phyloP scores from a whole-genome alignment of 2,888 invertebrate species.

The Apomyelois bistriatella region DNA sequence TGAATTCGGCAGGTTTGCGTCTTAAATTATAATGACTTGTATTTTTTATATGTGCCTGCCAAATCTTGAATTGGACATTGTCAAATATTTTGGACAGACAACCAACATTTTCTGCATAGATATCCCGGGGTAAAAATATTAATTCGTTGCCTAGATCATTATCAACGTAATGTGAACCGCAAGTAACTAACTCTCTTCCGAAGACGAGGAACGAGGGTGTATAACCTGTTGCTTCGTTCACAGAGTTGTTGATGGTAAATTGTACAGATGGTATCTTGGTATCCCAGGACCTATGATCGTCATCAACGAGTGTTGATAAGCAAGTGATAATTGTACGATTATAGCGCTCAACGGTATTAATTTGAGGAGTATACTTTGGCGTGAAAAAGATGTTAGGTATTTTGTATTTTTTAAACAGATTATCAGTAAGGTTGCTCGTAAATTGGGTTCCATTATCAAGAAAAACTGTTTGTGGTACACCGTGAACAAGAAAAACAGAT shows the following conservation, averaged over 20 bases:
- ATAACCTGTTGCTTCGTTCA: slow-evolving; percentile 1
- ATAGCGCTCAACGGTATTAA: not conserved
- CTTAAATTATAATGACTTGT: slow-evolving; percentile 22
- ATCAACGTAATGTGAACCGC: slow-evolving; percentile 15
- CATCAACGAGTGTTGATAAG: not conserved
- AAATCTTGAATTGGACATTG: slow-evolving; percentile 18
- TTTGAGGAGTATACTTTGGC: not conserved
- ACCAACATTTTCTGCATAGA: not conserved
- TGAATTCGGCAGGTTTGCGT: slow-evolving; percentile 19
- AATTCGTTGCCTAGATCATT: slow-evolving; percentile 18
- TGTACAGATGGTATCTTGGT: not conserved
- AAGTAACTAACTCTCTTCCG: slow-evolving; percentile 6
- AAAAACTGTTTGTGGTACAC: not conserved
- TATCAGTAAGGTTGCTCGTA: not conserved
- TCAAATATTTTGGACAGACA: slow-evolving; percentile 18
- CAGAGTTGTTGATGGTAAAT: not conserved
- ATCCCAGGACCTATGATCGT: not conserved
- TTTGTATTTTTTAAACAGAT: not conserved
- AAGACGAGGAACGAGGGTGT: slow-evolving; percentile 9
- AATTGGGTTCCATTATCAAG: not conserved
- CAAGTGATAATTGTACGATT: not conserved
- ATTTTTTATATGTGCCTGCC: slow-evolving; percentile 21
- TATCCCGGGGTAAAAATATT: not conserved
- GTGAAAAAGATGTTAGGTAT: not conserved
- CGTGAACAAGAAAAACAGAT: not conserved